Evolutionary conservation across 2,113 vertebrate genomes (phyloP), one percentile per base, ranked within the genome.

Genomic region (Martes martes): DNA sequence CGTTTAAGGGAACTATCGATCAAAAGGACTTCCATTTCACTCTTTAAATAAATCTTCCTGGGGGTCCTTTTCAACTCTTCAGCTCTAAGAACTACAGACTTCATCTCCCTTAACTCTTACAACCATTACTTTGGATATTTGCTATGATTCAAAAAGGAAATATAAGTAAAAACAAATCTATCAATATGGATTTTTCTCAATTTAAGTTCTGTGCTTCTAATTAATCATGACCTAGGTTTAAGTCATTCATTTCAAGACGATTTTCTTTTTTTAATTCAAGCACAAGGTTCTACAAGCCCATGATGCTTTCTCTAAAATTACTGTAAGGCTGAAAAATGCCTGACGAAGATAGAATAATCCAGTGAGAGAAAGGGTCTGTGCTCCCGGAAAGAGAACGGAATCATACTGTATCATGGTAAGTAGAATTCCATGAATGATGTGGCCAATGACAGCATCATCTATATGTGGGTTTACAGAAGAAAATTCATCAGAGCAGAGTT

Each of bases 231-330:
- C 36, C 79, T 94, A 69, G 85, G 65, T 61, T 57, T 94, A 59
- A 83, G 36, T 78, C 39, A 85, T 74, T 78, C 19, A 82, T 67
- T 89, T 52, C 59, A 67, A 52, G 45, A 39, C 33, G 52, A 55
- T 89, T 93, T 92, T 89, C 87, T 93, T 92, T 89, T 86, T 42
- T 74, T 42, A 65, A 90, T 81, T 95, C 55, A 96, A 83, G 36
- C 55, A 92, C 6, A 94, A 95, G 23, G 16, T 88, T 84, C 92
- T 83, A 28, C 67, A 45, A 67, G 78, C 42, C 85, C 19, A 86
- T 7, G 14, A 81, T 82, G 31, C n/a, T 89, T 96, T 89, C 84
- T 16, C n/a, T 93, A 88, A 88, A 94, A 84, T 85, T 92, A 94
- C 7, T 67, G 13, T 65, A 65, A 65, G 28, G 28, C 2, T 88